Percentiles rank a stretch among this genome's conserved stretches.
These are phyloP conservation scores for Tachysurus vachellii DNA, from an alignment of 2,113 vertebrate genomes.

Conservation along the genomic window DNA sequence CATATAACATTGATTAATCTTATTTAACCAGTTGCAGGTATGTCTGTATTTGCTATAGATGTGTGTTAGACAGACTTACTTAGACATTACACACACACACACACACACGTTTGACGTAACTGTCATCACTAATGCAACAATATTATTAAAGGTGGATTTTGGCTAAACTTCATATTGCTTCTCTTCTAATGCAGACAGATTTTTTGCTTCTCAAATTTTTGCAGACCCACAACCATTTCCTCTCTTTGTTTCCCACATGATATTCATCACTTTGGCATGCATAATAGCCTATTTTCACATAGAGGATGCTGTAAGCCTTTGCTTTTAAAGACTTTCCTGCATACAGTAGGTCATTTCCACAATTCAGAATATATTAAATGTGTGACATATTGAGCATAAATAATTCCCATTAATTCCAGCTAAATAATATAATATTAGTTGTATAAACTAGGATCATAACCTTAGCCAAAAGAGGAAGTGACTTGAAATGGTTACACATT, in stretches of 20 bases:
- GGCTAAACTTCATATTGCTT: background rate
- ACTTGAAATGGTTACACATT: background rate
- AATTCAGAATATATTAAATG: background rate
- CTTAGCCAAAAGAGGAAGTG: background rate
- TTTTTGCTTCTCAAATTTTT: background rate
- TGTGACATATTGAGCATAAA: background rate
- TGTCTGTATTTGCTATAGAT: no score
- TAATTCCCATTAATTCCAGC: background rate
- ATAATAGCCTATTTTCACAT: slow-evolving; percentile 21
- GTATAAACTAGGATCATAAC: background rate
- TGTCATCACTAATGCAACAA: background rate
- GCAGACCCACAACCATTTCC: slow-evolving; percentile 21
- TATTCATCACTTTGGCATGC: slow-evolving; percentile 14
- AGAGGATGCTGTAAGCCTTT: background rate
- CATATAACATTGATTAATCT: no score
- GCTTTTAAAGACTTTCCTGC: slow-evolving; percentile 14
- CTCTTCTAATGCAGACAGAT: background rate
- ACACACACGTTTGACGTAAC: background rate
- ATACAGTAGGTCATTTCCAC: slow-evolving; percentile 6
- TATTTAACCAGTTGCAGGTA: background rate
- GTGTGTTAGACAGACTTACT: no score
- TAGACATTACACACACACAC: no score
- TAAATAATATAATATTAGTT: background rate
- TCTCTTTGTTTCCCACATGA: slow-evolving; percentile 24
- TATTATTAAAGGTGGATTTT: slow-evolving; percentile 7